Evolutionary conservation across 2,113 vertebrate genomes (phyloP), one percentile per base, ranked within the genome.

Genomic region (Pelmatolapia mariae): DNA sequence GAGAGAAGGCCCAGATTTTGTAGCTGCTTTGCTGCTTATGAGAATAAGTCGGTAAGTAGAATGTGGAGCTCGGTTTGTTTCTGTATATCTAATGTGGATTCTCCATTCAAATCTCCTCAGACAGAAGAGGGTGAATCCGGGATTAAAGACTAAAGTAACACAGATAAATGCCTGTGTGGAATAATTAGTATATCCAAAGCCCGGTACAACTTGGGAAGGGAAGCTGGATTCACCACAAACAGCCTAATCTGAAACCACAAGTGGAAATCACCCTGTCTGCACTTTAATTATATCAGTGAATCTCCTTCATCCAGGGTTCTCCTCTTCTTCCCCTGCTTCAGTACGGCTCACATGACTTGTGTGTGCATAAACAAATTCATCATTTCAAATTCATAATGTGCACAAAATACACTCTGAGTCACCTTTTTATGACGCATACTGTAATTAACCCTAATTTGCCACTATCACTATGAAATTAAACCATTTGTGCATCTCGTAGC

Each of bases 111-210:
- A 89, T 90, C 83, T 78, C 5, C 54, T 24, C 15, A 71, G 88
- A 90, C 83, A 88, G 83, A 73, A n/a, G 47, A 1, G 18, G 63
- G 22, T 61, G 85, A 82, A 83, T 80, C 83, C 0, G 18, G 84
- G 90, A 88, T 89, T 91, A 85, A 63, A 29, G 82, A 86, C 73
- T 24, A 84, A 82, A 89, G 85, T 7, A 19, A 12, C 18, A 4
- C 76, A 50, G 86, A 43, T 59, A 84, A 73, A 26, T 73, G 40
- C 66, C 24, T 52, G 29, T 10, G 85, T 9, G 47, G 45, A 83
- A 79, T 40, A 83, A 85, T 78, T 83, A 38, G 79, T 66, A 33
- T 24, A 7, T 52, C 29, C 10, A 7, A 22, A 80, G 36, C 53
- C 82, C 1, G 3, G 26, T 47, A 82, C 40, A 36, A 78, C 71